Evolutionary conservation across 2,797 vertebrate genomes (phyloP).

Genomic region (Melanogrammus aeglefinus): DNA sequence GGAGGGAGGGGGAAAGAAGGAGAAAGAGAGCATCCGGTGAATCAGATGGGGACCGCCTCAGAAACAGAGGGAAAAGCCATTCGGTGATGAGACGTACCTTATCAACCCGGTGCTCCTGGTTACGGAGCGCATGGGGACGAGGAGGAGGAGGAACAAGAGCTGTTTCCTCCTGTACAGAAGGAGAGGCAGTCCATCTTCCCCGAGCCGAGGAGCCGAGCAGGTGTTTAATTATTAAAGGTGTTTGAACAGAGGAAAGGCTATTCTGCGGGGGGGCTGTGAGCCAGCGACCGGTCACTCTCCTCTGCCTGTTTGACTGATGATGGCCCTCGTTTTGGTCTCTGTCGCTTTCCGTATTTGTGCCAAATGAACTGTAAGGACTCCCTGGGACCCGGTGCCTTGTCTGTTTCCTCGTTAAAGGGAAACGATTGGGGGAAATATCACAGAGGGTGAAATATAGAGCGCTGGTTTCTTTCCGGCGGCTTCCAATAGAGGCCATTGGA

Average conservation of each 20-base stretch:
- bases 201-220: conserved; percentile 65
- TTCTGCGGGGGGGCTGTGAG: conserved; percentile 54
- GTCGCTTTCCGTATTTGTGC: conserved; percentile 50
- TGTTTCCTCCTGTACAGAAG: too few species aligned
- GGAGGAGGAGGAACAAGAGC: neutral
- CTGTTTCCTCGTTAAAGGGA: conserved; percentile 10
- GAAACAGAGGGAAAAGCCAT: conserved; percentile 57
- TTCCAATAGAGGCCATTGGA: too few species aligned
- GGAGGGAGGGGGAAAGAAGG: conserved; percentile 48
- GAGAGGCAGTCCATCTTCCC: conserved; percentile 68
- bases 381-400: conserved; percentile 37
- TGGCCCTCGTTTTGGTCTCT: conserved; percentile 53
- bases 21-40: conserved; percentile 65
- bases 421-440: conserved; percentile 24
- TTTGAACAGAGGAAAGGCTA: conserved; percentile 73
- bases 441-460: neutral
- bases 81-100: conserved; percentile 59
- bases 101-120: conserved; percentile 52
- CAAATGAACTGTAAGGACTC: conserved; percentile 59
- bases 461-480: neutral
- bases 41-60: conserved; percentile 66
- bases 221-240: conserved; percentile 80
- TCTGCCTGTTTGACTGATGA: conserved; percentile 65
- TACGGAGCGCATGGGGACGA: conserved; percentile 38
- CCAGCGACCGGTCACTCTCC: conserved; percentile 67